Evolutionary conservation across 2,888 invertebrate species (phyloP).

Genomic region (Norana najaformis): DNA sequence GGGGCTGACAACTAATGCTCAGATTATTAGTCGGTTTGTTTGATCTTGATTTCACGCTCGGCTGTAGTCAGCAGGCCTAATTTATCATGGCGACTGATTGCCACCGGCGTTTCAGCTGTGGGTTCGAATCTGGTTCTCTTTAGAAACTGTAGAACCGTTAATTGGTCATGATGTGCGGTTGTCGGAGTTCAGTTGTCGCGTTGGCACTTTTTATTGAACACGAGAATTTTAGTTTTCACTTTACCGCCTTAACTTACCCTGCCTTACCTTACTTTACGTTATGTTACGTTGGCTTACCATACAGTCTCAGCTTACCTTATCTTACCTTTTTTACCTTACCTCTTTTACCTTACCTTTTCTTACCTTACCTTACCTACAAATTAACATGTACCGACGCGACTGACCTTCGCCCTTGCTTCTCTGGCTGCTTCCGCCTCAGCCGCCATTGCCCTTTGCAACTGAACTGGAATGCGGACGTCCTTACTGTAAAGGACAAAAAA

Average conservation of each 20-base stretch:
- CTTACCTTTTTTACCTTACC: neutral
- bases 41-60: neutral
- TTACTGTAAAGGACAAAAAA: conserved; percentile 40
- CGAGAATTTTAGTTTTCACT: neutral
- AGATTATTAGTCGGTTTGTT: neutral
- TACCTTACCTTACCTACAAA: neutral
- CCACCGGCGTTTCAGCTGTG: neutral
- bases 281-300: too few species aligned
- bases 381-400: neutral
- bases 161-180: neutral
- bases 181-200: neutral
- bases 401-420: conserved; percentile 48
- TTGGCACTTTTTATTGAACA: neutral
- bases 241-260: neutral
- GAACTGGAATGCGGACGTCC: conserved; percentile 48
- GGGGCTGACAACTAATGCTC: neutral
- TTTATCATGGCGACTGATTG: neutral
- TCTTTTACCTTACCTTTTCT: too few species aligned
- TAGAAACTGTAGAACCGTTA: neutral
- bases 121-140: neutral
- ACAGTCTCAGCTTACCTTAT: too few species aligned
- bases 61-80: neutral
- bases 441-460: conserved; percentile 50
- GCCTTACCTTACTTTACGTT: neutral
- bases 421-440: conserved; percentile 49